Evolutionary conservation across 2,113 vertebrate species (phyloP).

Genomic region (Cardinalis cardinalis): DNA sequence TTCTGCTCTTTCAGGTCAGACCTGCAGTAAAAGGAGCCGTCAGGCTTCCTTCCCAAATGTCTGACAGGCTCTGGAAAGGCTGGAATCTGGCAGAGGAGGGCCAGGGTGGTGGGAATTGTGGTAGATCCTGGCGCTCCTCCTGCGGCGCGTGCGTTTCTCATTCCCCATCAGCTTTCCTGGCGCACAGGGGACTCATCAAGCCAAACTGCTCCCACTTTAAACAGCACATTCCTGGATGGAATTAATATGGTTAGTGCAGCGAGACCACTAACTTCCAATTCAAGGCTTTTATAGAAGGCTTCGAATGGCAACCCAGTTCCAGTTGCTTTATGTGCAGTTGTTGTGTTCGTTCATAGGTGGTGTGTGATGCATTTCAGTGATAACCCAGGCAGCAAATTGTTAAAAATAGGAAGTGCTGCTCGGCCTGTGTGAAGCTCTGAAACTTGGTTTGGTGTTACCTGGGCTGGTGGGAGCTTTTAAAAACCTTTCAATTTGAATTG

Average conservation of each 20-base stretch:
- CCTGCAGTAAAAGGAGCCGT: neutral
- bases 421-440: neutral
- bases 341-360: neutral
- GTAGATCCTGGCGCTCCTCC: neutral
- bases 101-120: neutral
- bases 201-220: neutral
- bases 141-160: neutral
- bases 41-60: neutral
- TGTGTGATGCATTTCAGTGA: neutral
- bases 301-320: neutral
- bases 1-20: neutral
- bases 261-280: neutral
- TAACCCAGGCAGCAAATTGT: neutral
- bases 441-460: neutral
- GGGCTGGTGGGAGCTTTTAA: neutral
- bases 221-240: neutral
- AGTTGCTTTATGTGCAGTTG: rapidly evolving
- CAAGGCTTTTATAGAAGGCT: neutral
- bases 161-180: neutral
- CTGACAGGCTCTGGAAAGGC: neutral
- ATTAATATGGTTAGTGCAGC: neutral
- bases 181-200: neutral
- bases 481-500: neutral
- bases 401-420: neutral
- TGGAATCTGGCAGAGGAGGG: neutral